Evolutionary conservation across 2,888 invertebrate genomes (phyloP).

Genomic region (Brachylomia viminalis): DNA sequence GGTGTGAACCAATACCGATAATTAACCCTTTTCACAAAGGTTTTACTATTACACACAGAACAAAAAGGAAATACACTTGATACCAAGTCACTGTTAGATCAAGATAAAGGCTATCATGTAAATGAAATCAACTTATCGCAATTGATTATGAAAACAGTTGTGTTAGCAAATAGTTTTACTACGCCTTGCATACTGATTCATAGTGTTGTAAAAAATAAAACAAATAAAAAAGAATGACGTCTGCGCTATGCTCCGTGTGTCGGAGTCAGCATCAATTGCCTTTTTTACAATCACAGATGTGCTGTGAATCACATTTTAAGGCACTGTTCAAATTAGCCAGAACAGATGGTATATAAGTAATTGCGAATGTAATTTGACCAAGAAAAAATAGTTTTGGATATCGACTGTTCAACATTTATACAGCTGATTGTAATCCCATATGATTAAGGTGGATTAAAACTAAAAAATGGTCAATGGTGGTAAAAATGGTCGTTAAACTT

Average conservation of each 20-base stretch:
- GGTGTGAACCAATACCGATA: slow-evolving; percentile 72
- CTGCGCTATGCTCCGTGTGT: slow-evolving; percentile 64
- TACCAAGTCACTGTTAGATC: slow-evolving; percentile 50
- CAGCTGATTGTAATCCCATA: slow-evolving; percentile 1
- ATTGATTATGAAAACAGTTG: slow-evolving; percentile 69
- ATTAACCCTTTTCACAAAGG: slow-evolving; percentile 77
- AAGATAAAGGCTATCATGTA: slow-evolving; percentile 60
- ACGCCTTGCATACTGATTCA: slow-evolving; percentile 70
- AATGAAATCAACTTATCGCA: slow-evolving; percentile 68
- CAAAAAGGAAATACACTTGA: slow-evolving; percentile 47
- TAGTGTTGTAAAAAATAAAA: slow-evolving; percentile 55
- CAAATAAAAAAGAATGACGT: slow-evolving; percentile 64
- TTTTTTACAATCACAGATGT: slow-evolving; percentile 70
- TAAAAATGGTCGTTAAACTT: neutral
- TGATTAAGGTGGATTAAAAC: neutral
- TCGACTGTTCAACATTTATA: neutral
- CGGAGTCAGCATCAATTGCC: slow-evolving; percentile 65
- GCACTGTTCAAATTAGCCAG: slow-evolving; percentile 44
- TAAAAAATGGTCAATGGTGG: neutral
- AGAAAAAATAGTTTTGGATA: slow-evolving; percentile 5
- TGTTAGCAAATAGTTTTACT: slow-evolving; percentile 64
- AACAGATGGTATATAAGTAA: slow-evolving; percentile 21
- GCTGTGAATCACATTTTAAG: slow-evolving; percentile 63
- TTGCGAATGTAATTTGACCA: slow-evolving; percentile 10
- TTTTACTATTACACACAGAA: slow-evolving; percentile 73